Conservation (phyloP, 2,113 vertebrate species). For the Sylvilagus bachmani region DNA sequence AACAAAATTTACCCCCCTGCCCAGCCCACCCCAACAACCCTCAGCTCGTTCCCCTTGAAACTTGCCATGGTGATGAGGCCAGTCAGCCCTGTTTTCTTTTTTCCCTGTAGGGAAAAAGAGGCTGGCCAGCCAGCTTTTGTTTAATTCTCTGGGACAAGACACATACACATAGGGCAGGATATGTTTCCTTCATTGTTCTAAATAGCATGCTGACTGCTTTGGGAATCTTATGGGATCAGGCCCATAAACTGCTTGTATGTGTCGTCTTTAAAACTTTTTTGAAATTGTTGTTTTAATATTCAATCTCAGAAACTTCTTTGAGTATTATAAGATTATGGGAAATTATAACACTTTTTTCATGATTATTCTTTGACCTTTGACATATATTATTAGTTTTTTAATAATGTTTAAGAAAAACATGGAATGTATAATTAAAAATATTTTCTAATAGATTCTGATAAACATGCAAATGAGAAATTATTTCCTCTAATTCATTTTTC, state of each 20-base stretch:
- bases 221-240: background rate
- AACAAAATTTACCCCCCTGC: background rate
- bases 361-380: conserved; percentile 65
- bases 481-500: conserved; percentile 33
- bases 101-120: background rate
- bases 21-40: background rate
- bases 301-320: conserved; percentile 43
- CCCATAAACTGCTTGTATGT: conserved; percentile 9
- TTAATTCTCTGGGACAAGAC: background rate
- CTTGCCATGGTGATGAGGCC: background rate
- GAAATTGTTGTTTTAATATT: conserved; percentile 62
- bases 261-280: conserved; percentile 61
- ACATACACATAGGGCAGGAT: background rate
- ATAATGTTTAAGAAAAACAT: conserved; percentile 49
- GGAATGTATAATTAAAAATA: conserved; percentile 62
- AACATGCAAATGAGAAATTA: conserved; percentile 57
- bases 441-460: conserved; percentile 57
- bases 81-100: background rate
- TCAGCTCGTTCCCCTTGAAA: background rate
- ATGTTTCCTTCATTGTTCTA: conserved; percentile 62
- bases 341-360: conserved; percentile 38
- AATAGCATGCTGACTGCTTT: conserved; percentile 48
- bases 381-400: conserved; percentile 67
- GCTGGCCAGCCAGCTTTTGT: background rate
- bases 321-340: conserved; percentile 50